Base-by-base conservation (phyloP, 2,113 vertebrate species). In the Martes martes region DNA sequence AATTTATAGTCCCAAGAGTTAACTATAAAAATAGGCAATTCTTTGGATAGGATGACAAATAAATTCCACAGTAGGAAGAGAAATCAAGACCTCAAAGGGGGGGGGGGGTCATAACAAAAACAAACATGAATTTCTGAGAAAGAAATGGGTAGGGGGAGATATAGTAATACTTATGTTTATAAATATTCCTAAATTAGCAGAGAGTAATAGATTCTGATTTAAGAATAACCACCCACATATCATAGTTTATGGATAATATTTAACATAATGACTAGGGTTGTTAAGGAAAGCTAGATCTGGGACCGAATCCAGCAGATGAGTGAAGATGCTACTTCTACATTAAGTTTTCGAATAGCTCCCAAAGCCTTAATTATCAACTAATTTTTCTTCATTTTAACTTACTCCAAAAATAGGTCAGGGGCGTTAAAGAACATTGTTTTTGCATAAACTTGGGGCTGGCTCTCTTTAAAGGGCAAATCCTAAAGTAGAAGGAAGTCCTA, bases 1-100 rank as follows among this genome's bases (percentile, higher is more conserved):
- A 80, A 89, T 94, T 82, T 74, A 92, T 42, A 79, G 33, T 4
- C 5, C 39, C 36, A 89, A 61, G 31, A 55, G 39, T 39, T 55
- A 95, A 90, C 59, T 73, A 85, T 50, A 84, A 93, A 93, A 94
- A 87, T 9, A 39, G 23, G 5, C 23, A 69, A 61, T 81, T 93
- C 65, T 96, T 76, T 50, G 79, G 13, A 65, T 45, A 89, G 21
- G 11, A 45, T 47, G 45, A 67, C 39, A 91, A 82, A 92, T 79
- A 93, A 82, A 92, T 79, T 86, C 95, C 73, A 92, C 80, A 74
- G 69, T 26, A 89, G n/a, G 39, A 52, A 84, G n/a, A 93, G n/a
- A 87, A 90, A 90, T 67, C 31, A 92, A 65, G 23, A 78, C 28
- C 36, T 71, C 52, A 95, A 80, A 14, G 79, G 81, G 65, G 24